A percentile compares a stretch with the other conserved stretches of the same genome.
These are phyloP conservation scores for Cephus rjabovi DNA, from an alignment of 2,888 invertebrate species.

Conservation along the genomic window DNA sequence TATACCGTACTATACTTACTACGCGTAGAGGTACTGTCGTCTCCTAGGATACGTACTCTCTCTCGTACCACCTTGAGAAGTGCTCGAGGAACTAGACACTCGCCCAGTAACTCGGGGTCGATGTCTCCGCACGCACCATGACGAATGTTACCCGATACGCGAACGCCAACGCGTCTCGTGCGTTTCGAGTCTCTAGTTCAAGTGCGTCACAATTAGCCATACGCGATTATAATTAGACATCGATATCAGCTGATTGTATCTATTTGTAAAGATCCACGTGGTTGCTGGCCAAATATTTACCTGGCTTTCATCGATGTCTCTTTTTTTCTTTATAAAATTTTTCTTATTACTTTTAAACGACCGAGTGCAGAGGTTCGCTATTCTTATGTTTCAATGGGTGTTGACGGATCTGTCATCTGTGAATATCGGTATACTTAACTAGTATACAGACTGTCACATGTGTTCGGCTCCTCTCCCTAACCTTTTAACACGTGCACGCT, in stretches of 20 bases:
- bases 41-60: background rate
- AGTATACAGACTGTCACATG: background rate
- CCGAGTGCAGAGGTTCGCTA: background rate
- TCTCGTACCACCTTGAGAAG: background rate
- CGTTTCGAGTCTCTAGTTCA: background rate
- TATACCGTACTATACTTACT: background rate
- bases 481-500: background rate
- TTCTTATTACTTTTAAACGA: too few relatives aligned
- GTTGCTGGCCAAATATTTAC: background rate
- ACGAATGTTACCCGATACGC: conserved; percentile 51
- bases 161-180: background rate
- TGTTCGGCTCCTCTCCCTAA: background rate
- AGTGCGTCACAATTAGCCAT: background rate
- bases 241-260: background rate
- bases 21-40: background rate
- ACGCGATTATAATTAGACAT: background rate
- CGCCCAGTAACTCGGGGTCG: conserved; percentile 42
- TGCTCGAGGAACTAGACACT: conserved; percentile 9
- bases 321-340: too few relatives aligned
- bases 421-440: background rate
- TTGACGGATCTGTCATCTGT: background rate
- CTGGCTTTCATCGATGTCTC: background rate
- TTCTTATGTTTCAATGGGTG: background rate
- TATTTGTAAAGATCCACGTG: background rate
- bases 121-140: conserved; percentile 56